These are phyloP conservation scores for Cydia splendana DNA, from an alignment of 1,140 invertebrate species.

Conservation along the genomic window DNA sequence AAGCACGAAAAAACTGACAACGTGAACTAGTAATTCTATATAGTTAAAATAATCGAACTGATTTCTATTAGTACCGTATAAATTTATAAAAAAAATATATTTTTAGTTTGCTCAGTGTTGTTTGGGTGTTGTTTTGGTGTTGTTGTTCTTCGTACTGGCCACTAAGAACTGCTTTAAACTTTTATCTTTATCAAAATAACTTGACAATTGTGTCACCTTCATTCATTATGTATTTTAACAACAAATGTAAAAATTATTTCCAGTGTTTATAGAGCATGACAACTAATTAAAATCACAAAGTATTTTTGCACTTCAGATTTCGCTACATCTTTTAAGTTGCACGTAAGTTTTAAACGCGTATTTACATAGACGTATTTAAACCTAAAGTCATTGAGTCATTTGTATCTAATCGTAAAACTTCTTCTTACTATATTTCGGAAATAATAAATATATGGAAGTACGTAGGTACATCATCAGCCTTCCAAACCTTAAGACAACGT, in stretches of 20 bases:
- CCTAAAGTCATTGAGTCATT: too few species aligned
- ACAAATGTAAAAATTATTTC: slow-evolving; percentile 34
- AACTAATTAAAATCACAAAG: not conserved
- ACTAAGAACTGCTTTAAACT: not conserved
- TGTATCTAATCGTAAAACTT: too few species aligned
- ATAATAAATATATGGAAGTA: too few species aligned
- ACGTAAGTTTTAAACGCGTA: slow-evolving; percentile 13
- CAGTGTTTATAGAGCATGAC: slow-evolving; percentile 37
- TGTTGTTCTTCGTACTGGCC: not conserved
- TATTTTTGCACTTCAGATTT: not conserved
- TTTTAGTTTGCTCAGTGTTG: not conserved
- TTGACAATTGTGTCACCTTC: not conserved
- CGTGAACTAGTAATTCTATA: too few species aligned
- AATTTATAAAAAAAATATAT: too few species aligned
- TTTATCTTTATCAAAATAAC: not conserved
- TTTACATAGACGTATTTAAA: not conserved
- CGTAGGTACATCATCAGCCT: too few species aligned
- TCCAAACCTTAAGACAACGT: too few species aligned
- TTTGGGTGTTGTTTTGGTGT: not conserved
- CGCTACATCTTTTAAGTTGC: not conserved
- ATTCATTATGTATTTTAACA: not conserved
- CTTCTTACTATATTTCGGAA: too few species aligned
- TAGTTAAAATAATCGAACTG: too few species aligned
- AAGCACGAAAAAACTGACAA: too few species aligned
- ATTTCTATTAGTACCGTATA: too few species aligned